Conservation (phyloP, 2,113 vertebrate genomes). For the Axis porcinus region DNA sequence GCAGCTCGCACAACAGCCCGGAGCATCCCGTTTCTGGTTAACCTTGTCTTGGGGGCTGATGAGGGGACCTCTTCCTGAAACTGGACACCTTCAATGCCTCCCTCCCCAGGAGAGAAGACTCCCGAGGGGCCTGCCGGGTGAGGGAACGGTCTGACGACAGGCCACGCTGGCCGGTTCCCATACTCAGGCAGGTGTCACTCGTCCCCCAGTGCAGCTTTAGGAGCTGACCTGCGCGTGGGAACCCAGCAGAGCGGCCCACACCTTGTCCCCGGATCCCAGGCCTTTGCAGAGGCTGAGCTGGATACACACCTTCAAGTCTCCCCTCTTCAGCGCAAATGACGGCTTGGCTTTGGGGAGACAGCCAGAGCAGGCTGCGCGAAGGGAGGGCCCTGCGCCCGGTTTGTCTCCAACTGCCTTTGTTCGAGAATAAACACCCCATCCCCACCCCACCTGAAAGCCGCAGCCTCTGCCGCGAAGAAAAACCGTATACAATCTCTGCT, state of each 20-base stretch:
- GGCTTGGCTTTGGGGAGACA: neutral
- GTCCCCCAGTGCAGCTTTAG: neutral
- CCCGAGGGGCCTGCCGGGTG: neutral
- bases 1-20: fast-evolving
- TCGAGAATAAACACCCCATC: constrained; percentile 57
- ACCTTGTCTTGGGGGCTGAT: neutral
- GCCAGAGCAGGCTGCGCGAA: neutral
- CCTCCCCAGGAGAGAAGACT: neutral
- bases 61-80: neutral
- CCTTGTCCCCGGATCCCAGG: neutral
- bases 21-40: neutral
- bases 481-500: constrained; percentile 53
- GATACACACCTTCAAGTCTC: neutral
- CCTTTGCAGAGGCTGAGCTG: neutral
- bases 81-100: neutral
- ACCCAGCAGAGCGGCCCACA: neutral
- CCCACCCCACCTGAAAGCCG: constrained; percentile 31
- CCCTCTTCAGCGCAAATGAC: neutral
- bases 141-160: neutral
- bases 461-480: constrained; percentile 34
- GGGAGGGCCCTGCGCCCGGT: neutral
- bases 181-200: neutral
- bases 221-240: fast-evolving
- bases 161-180: fast-evolving
- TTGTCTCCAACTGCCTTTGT: constrained; percentile 66